Conservation (phyloP, 2,797 vertebrate species). For the Sardinella longiceps region DNA sequence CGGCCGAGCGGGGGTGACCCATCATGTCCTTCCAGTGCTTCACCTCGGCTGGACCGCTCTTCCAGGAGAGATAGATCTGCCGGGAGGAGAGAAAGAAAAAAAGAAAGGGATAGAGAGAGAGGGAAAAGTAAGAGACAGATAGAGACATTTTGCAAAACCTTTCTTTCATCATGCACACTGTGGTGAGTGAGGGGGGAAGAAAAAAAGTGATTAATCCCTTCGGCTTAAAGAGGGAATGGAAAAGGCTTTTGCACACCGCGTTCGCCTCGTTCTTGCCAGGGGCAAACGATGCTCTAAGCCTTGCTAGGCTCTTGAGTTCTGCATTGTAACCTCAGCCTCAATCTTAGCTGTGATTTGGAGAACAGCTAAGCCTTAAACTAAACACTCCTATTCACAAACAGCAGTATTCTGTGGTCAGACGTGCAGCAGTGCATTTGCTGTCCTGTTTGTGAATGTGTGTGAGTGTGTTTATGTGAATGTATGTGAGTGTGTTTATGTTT, state of each 20-base stretch:
- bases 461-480: background rate
- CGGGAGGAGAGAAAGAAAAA: background rate
- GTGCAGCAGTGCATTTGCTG: background rate
- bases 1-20: constrained; percentile 88
- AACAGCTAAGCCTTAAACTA: constrained; percentile 12
- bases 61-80: constrained; percentile 99
- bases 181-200: background rate
- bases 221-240: constrained; percentile 18
- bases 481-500: background rate
- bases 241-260: constrained; percentile 19
- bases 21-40: constrained; percentile 99
- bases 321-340: background rate
- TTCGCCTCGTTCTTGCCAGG: constrained; percentile 21
- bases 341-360: constrained; percentile 6
- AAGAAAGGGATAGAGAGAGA: constrained; percentile 3
- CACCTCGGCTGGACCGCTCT: constrained; percentile 96
- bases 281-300: constrained; percentile 17
- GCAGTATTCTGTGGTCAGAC: background rate
- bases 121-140: background rate
- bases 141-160: background rate
- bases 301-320: background rate
- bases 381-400: constrained; percentile 16
- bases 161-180: constrained; percentile 12
- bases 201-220: constrained; percentile 14
- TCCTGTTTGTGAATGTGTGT: background rate